phyloP scores from a whole-genome alignment of 2,888 invertebrate genomes.

The Leucophenga maculata region DNA sequence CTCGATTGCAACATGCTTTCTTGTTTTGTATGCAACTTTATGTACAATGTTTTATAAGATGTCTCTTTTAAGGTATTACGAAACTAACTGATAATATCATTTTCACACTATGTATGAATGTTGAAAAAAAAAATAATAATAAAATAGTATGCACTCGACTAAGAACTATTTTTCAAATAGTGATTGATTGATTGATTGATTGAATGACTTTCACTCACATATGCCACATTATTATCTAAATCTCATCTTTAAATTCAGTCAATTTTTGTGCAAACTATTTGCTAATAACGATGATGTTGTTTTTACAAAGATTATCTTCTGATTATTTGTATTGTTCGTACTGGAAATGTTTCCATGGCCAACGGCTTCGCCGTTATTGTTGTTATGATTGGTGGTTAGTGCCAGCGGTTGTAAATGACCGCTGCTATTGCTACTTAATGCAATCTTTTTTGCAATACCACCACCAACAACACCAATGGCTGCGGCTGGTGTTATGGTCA shows the following conservation, averaged over 20 bases:
- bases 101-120: too few species aligned
- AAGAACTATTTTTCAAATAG: background rate
- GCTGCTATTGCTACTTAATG: slow-evolving; percentile 32
- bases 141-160: background rate
- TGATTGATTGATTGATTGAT: too few species aligned
- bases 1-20: too few species aligned
- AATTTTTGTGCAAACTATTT: background rate
- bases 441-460: slow-evolving; percentile 48
- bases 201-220: too few species aligned
- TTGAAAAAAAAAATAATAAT: too few species aligned
- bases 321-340: slow-evolving; percentile 49
- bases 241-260: background rate
- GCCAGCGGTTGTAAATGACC: slow-evolving; percentile 28
- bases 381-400: slow-evolving; percentile 37
- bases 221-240: too few species aligned
- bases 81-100: too few species aligned
- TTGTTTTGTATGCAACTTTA: too few species aligned
- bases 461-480: slow-evolving; percentile 24
- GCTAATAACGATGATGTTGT: slow-evolving; percentile 43
- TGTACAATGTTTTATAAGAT: too few species aligned
- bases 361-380: slow-evolving; percentile 31
- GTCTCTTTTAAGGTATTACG: too few species aligned
- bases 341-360: slow-evolving; percentile 22
- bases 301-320: slow-evolving; percentile 67
- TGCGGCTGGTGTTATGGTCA: slow-evolving; percentile 64